Base-by-base conservation (phyloP, 2,113 vertebrate species). In the Camelus dromedarius region DNA sequence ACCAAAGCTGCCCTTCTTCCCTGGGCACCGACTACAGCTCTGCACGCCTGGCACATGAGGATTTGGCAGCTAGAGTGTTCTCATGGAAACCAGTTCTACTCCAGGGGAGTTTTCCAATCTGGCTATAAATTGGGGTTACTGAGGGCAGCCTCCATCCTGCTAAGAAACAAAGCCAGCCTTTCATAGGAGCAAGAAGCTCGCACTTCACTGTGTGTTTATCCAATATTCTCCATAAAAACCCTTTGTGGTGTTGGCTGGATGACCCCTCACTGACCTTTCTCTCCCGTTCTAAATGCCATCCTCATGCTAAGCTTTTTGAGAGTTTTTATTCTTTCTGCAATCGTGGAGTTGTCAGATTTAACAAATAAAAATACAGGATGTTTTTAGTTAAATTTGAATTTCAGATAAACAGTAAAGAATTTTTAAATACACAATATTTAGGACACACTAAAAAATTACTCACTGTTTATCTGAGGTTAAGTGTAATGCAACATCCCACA, bases 151-250 rank as follows among this genome's bases (percentile, higher is more conserved):
- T 95, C 84, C 52, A 69, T 86, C 70, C 50, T 52, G 56, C 95
- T 90, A 54, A 77, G 76, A 89, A 95, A 96, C 93, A 98, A 96
- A 96, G 93, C 84, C 85, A 89, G 64, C 75, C 75, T 96, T 97
- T 98, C 95, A 96, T 3, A 89, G 69, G 46, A 80, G n/a, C 3
- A 20, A 85, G 83, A 73, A 64, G 77, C 75, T 95, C 35, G 38
- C 0, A 6, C 80, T 54, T 75, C 70, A 72, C 90, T 26, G 0
- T 52, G 62, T 79, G 95, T 70, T 97, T 95, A 91, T 64, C 69
- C 69, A 96, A 52, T 46, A 93, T 96, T 67, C 86, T 95, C 64
- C 83, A 52, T 92, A 96, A 93, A 97, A 95, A 56, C 58, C 56
- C 85, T 95, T 96, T 92, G 95, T 95, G 88, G 48, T 32, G 6